These are phyloP conservation scores for Caerostris darwini DNA, from an alignment of 1,140 invertebrate genomes.

Conservation along the genomic window DNA sequence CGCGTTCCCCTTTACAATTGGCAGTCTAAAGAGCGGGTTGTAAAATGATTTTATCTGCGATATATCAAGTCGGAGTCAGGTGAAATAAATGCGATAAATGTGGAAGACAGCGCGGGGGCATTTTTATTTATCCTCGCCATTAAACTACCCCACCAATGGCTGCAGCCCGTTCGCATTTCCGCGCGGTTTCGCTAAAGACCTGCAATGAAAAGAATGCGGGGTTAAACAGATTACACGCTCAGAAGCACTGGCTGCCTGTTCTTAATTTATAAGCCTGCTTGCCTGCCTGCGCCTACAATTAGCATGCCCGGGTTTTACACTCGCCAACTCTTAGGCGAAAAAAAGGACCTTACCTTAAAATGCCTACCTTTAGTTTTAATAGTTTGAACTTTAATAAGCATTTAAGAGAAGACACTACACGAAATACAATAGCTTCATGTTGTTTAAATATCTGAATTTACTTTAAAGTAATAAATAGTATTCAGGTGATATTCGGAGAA, in stretches of 20 bases:
- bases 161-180: slow-evolving; percentile 15
- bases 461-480: too few species aligned
- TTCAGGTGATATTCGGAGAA: too few species aligned
- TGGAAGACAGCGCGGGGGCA: not conserved
- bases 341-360: too few species aligned
- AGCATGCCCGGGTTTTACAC: not conserved
- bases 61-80: slow-evolving; percentile 67
- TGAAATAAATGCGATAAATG: slow-evolving; percentile 72
- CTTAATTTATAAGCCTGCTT: slow-evolving; percentile 17
- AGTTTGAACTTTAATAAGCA: too few species aligned
- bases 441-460: too few species aligned
- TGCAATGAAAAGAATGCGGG: slow-evolving; percentile 44
- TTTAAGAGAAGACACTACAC: too few species aligned
- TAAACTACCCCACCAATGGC: slow-evolving; percentile 40
- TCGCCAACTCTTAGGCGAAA: too few species aligned
- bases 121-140: slow-evolving; percentile 67
- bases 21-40: slow-evolving; percentile 67
- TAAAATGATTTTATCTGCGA: slow-evolving; percentile 73
- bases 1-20: slow-evolving; percentile 75
- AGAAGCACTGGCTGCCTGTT: not conserved
- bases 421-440: too few species aligned
- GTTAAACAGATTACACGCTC: slow-evolving; percentile 53
- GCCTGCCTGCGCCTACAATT: not conserved
- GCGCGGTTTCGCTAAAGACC: slow-evolving; percentile 15
- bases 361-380: too few species aligned